These are phyloP conservation scores for Hydropotes inermis DNA, from an alignment of 2,113 vertebrate species.

Conservation along the genomic window DNA sequence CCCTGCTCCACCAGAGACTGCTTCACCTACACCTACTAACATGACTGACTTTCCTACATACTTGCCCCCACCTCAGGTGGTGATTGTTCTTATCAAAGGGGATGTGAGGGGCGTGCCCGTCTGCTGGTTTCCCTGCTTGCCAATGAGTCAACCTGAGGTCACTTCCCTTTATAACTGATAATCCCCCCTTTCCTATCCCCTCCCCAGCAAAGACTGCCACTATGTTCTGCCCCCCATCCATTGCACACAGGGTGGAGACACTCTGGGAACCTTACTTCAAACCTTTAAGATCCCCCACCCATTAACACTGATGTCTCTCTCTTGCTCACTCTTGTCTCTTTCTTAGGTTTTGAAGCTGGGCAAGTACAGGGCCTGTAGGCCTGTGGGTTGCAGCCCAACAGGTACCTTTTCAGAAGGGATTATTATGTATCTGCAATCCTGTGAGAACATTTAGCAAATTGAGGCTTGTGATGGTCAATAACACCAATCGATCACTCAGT, in stretches of 20 bases:
- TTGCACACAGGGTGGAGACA: background rate
- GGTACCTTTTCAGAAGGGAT: constrained; percentile 23
- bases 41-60: background rate
- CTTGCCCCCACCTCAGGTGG: background rate
- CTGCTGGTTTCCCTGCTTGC: background rate
- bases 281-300: background rate
- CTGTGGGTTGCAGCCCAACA: background rate
- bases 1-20: background rate
- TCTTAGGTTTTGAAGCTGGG: background rate
- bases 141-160: background rate
- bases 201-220: background rate
- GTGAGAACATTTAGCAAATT: constrained; percentile 51
- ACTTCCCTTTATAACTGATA: background rate
- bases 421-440: constrained; percentile 31
- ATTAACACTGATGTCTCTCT: background rate
- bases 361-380: background rate
- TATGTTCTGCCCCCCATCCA: background rate
- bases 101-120: background rate
- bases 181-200: background rate
- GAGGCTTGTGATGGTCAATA: constrained; percentile 33
- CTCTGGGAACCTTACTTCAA: background rate
- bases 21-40: background rate
- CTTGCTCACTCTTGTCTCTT: background rate
- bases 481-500: constrained; percentile 41
- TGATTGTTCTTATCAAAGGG: background rate